phyloP scores from a whole-genome alignment of 1,140 invertebrate genomes.

The Drosophila ficusphila region DNA sequence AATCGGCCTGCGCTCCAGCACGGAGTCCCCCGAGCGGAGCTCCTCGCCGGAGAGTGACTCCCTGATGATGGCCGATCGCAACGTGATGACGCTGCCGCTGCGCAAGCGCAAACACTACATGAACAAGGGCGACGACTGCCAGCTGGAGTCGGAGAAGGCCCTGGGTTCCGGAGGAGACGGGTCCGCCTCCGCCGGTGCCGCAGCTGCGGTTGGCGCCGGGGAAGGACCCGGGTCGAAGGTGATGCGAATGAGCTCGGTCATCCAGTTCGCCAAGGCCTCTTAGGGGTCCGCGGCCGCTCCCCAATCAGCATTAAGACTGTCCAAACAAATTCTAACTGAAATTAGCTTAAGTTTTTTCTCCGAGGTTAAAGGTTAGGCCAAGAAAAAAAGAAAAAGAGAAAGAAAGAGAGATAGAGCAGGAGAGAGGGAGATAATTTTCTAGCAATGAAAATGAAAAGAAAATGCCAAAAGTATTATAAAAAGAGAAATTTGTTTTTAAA shows the following conservation, averaged over 20 bases:
- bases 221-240: slow-evolving; percentile 60
- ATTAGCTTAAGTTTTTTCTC: slow-evolving; percentile 55
- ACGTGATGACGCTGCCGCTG: slow-evolving; percentile 89
- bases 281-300: slow-evolving; percentile 71
- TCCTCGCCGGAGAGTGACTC: slow-evolving; percentile 87
- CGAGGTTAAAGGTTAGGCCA: slow-evolving; percentile 21
- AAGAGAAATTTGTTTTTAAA: slow-evolving; percentile 51
- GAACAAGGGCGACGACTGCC: slow-evolving; percentile 86
- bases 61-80: slow-evolving; percentile 85
- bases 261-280: slow-evolving; percentile 91
- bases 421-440: slow-evolving; percentile 21
- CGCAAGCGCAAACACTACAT: slow-evolving; percentile 92
- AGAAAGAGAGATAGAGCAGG: slow-evolving; percentile 10
- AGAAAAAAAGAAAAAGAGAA: neutral
- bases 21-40: slow-evolving; percentile 86
- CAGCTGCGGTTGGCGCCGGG: slow-evolving; percentile 5
- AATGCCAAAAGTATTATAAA: slow-evolving; percentile 82
- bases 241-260: slow-evolving; percentile 90
- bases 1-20: slow-evolving; percentile 87
- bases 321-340: slow-evolving; percentile 73
- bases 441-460: slow-evolving; percentile 51
- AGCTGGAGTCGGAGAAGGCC: slow-evolving; percentile 4
- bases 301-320: slow-evolving; percentile 74
- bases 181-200: slow-evolving; percentile 15
- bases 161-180: neutral